These are phyloP conservation scores for Sinelater perroti DNA, from an alignment of 2,888 invertebrate species.

Conservation along the genomic window DNA sequence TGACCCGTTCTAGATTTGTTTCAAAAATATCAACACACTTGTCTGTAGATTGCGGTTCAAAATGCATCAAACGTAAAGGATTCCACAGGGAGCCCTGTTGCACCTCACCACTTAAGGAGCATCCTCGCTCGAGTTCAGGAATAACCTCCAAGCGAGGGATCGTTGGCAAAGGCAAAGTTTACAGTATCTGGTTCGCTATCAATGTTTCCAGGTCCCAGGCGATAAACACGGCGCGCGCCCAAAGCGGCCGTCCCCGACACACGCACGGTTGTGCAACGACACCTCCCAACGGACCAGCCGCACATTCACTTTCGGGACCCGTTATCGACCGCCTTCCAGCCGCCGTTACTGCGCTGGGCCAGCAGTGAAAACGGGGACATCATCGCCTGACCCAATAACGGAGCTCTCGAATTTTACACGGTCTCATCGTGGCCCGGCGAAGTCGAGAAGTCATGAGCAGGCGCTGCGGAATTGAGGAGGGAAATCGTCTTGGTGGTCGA, in stretches of 20 bases:
- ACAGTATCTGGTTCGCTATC: too few species aligned
- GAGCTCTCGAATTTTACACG: conserved; percentile 64
- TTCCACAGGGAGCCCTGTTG: too few species aligned
- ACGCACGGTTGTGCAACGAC: conserved; percentile 28
- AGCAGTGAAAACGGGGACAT: conserved; percentile 50
- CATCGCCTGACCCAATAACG: conserved; percentile 49
- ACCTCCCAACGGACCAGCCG: conserved; percentile 17
- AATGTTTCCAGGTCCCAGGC: neutral
- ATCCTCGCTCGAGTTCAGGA: too few species aligned
- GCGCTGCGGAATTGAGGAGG: too few species aligned
- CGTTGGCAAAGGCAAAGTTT: too few species aligned
- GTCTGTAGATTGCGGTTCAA: too few species aligned
- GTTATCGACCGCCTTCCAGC: conserved; percentile 35
- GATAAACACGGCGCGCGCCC: conserved; percentile 10
- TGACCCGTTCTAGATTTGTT: too few species aligned
- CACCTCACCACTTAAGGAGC: too few species aligned
- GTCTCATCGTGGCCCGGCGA: conserved; percentile 56
- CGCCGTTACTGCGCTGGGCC: conserved; percentile 34
- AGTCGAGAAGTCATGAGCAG: conserved; percentile 6
- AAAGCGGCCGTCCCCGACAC: conserved; percentile 25
- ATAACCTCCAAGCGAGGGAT: too few species aligned
- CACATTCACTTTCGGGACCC: conserved; percentile 38
- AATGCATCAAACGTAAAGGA: too few species aligned
- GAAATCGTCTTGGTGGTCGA: too few species aligned
- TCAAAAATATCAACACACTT: too few species aligned